Evolutionary conservation across 1,140 invertebrate genomes (phyloP).

Genomic region (Cydia splendana): DNA sequence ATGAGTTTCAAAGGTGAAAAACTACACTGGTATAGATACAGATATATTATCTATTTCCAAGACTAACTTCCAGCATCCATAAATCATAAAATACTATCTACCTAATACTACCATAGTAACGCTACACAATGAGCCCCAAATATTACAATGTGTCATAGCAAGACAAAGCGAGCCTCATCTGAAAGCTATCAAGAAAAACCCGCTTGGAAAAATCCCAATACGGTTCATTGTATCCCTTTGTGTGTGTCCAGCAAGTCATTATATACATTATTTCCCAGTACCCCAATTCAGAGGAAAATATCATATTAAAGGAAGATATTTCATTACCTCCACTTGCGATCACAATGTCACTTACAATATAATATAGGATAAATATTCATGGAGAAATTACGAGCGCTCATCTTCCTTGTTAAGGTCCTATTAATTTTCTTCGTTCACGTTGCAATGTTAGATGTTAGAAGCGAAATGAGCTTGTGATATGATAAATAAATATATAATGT

Average conservation of each 20-base stretch:
- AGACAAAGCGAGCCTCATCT: conserved; percentile 1
- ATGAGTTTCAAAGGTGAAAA: no score
- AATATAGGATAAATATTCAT: conserved; percentile 21
- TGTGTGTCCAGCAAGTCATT: conserved; percentile 29
- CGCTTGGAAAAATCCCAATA: conserved; percentile 13
- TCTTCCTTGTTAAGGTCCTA: conserved; percentile 19
- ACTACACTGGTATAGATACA: no score
- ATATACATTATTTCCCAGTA: conserved; percentile 8
- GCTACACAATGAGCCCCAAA: not conserved
- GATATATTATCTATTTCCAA: no score
- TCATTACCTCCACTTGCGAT: not conserved
- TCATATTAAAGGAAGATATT: conserved; percentile 22
- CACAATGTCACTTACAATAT: conserved; percentile 16
- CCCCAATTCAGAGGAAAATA: not conserved
- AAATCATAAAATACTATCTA: not conserved
- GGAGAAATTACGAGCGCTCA: conserved; percentile 23
- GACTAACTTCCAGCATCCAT: not conserved
- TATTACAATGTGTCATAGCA: conserved; percentile 6
- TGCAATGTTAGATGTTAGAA: not conserved
- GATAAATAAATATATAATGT: conserved; percentile 6
- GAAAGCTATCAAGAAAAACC: conserved; percentile 9
- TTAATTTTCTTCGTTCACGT: conserved; percentile 14
- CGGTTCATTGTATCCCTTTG: conserved; percentile 25
- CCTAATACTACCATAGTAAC: not conserved
- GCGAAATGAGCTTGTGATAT: not conserved